Base-by-base conservation (phyloP, 1,140 invertebrate genomes). In the Forficula auricularia region DNA sequence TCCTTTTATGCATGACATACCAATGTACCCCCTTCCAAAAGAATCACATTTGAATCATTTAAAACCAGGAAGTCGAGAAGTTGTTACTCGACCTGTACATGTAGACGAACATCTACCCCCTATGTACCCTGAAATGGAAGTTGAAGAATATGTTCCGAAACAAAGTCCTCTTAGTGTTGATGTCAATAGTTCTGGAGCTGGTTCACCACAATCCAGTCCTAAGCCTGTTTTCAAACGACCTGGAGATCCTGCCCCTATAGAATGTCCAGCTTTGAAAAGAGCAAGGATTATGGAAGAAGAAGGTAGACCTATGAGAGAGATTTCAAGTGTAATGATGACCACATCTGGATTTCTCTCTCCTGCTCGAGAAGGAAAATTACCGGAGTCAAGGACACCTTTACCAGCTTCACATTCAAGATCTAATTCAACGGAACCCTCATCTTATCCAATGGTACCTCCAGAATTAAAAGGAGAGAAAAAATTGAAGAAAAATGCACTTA, bases 271-370 rank as follows among this genome's bases (percentile, higher is more conserved):
- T 12, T 46, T 57, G 3, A 71, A 70, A 50, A 54, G 66, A 16
- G 50, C 55, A 9, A 61, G 61, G 52, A 54, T 45, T n/a, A 16
- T 67, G 35, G 66, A 73, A 52, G 80, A 86, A 50, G 83, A 89
- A 52, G 82, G 80, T 22, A 73, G 83, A 45, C 79, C 81, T 13
- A 72, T 90, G 38, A 70, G 89, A 48, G 88, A 94, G 67, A 86
- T 95, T 43, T 83, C 78, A 48, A 91, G 86, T 66, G 87, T 94
- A 1, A 87, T 90, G 65, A 94, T 95, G 88, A 91, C 88, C 0
- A 82, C 83, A 35, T 83, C 84, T 20, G 91, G 91, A 4, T 90
- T 88, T 61, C 67, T 95, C 40, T 91, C 88, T 1, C 87, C 89
- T 2, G 83, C 84, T 3, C 64, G 84, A 42, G 87, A 91, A 66